Base-by-base conservation (phyloP, 2,888 invertebrate species). In the Rhingia campestris region DNA sequence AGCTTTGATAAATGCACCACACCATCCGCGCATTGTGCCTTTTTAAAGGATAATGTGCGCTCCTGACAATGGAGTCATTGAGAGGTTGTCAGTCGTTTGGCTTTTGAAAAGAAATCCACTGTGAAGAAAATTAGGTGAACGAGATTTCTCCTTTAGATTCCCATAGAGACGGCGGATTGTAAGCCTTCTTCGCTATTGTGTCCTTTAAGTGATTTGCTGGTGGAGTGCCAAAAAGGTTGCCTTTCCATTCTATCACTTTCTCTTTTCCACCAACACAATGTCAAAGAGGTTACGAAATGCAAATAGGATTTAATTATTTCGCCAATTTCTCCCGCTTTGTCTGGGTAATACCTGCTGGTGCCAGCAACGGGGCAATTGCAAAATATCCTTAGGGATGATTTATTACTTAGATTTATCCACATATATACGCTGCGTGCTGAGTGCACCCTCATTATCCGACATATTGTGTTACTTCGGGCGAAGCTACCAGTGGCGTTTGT, bases 221-320 rank as follows among this genome's bases (percentile, higher is more conserved):
- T 6, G 14, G 37, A 35, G 7, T 53, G 9, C 6, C n/a, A 32
- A 6, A 6, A 30, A 51, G 49, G 41, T 41, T 9, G 41, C 41
- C 10, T 45, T 45, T 12, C 12, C 2, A 45, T 6, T 6, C 3
- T 6, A 43, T 12, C 4, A 54, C 6, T 6, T 35, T 2, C 35
- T 9, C n/a, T 4, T 10, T n/a, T 30, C 9, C 56, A 7, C 39
- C 4, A 22, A 41, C 35, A 7, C 39, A 33, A 67, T 74, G 80
- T 69, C 74, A 80, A 74, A 58, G 37, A 37, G 69, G 67, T 74
- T 61, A 80, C 10, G 41, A 35, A 67, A 69, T 74, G 47, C 74
- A 80, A 80, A 80, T 49, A 74, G 63, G 61, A 80, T 80, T 74
- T 74, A 80, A 74, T 74, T 80, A 63, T 69, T 80, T 73, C 12